Conservation (phyloP, 64 coral and sea anemone species). For the Montipora efflorescens region DNA sequence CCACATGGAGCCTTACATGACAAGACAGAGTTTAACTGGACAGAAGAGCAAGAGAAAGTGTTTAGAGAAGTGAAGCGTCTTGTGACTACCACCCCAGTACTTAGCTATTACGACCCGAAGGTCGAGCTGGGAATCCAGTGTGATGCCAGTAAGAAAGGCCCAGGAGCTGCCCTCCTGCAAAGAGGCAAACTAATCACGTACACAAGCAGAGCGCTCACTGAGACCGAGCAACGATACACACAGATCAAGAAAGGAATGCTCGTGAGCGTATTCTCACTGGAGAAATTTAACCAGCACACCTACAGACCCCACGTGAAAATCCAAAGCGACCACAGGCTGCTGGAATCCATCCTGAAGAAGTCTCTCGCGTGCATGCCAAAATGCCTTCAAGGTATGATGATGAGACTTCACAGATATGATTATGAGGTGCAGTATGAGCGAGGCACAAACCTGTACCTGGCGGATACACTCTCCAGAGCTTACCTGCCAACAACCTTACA, state of each 20-base stretch:
- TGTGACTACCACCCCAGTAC: no score
- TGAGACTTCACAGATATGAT: not conserved
- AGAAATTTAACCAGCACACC: not conserved
- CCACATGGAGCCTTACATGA: not conserved
- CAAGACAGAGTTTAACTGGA: not conserved
- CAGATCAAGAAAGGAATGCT: not conserved
- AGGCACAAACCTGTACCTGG: not conserved
- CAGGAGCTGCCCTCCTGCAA: no score
- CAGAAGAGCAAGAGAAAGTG: not conserved
- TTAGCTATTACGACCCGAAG: no score
- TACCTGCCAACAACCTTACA: not conserved
- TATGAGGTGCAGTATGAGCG: not conserved
- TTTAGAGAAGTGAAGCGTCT: no score
- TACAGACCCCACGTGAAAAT: not conserved
- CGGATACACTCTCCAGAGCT: no score
- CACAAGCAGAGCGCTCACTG: not conserved
- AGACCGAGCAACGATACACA: not conserved
- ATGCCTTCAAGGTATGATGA: not conserved
- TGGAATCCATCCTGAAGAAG: not conserved
- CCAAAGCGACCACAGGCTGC: not conserved
- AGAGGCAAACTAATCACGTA: no score
- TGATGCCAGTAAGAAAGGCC: no score
- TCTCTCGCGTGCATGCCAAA: not conserved
- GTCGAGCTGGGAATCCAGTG: no score
- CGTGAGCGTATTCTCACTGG: not conserved